Percentiles rank a stretch among this genome's conserved stretches.
Evolutionary conservation across 2,113 vertebrate species (phyloP).

Genomic region (Acrocephalus arundinaceus): DNA sequence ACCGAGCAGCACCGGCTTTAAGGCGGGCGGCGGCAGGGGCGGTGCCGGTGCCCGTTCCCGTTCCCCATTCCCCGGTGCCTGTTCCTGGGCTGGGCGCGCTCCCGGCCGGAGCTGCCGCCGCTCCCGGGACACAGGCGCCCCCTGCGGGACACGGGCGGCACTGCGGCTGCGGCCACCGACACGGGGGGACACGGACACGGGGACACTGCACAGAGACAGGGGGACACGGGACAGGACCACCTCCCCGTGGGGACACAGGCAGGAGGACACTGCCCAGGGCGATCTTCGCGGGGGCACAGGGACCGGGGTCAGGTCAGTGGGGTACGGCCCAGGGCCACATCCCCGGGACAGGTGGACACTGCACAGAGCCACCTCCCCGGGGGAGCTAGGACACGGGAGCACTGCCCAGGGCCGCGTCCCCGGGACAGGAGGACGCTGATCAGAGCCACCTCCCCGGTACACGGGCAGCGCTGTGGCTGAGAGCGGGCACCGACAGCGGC

Average conservation of each 20-base stretch:
- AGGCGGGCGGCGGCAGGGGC: neutral
- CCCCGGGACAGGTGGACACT: neutral
- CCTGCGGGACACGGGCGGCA: neutral
- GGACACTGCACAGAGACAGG: too few species aligned
- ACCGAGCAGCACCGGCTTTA: neutral
- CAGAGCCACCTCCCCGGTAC: neutral
- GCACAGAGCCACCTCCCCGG: neutral
- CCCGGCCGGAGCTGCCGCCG: neutral
- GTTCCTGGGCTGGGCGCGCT: neutral
- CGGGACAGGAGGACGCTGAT: neutral
- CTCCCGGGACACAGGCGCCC: neutral
- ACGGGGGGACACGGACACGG: too few species aligned
- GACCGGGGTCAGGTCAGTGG: too few species aligned
- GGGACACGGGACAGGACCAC: neutral
- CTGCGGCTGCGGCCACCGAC: neutral
- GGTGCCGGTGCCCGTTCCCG: accelerated
- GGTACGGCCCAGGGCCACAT: too few species aligned
- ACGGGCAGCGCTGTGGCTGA: neutral
- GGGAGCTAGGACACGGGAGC: neutral
- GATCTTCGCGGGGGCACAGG: neutral
- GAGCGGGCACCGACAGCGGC: neutral
- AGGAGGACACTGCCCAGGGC: neutral
- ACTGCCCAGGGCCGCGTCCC: neutral
- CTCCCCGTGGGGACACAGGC: neutral
- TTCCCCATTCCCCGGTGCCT: too few species aligned